Percentiles rank a stretch among this genome's conserved stretches.
Evolutionary conservation across 2,888 invertebrate species (phyloP).

Genomic region (Chironomus riparius): DNA sequence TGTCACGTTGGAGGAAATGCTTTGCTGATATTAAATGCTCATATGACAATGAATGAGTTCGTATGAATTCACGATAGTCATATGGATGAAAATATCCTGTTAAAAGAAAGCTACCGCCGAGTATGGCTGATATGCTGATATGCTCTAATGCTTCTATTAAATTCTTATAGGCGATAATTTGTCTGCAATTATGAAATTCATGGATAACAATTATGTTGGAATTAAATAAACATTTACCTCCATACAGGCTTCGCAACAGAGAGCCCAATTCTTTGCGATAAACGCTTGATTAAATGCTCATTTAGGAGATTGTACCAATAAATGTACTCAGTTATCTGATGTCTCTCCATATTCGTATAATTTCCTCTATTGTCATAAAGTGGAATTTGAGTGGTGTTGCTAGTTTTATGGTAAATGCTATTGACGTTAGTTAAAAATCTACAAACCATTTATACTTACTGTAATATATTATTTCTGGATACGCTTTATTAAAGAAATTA

Average conservation of each 20-base stretch:
- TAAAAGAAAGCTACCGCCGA: constrained; percentile 41
- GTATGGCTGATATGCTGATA: constrained; percentile 41
- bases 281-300: constrained; percentile 15
- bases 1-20: constrained; percentile 35
- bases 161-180: constrained; percentile 43
- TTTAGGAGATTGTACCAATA: constrained; percentile 18
- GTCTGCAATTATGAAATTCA: constrained; percentile 31
- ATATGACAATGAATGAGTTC: constrained; percentile 39
- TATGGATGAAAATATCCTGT: constrained; percentile 34
- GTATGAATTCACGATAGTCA: constrained; percentile 38
- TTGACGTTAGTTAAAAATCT: too few relatives aligned
- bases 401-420: too few relatives aligned
- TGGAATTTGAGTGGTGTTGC: too few relatives aligned
- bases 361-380: neutral
- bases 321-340: neutral
- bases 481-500: neutral
- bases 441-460: neutral
- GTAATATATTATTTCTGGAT: neutral
- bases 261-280: constrained; percentile 19
- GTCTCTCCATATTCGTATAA: neutral
- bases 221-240: neutral
- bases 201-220: neutral
- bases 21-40: constrained; percentile 41
- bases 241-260: neutral
- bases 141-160: constrained; percentile 43